Evolutionary conservation across 2,888 invertebrate genomes (phyloP).

Genomic region (Rhogogaster chlorosoma): DNA sequence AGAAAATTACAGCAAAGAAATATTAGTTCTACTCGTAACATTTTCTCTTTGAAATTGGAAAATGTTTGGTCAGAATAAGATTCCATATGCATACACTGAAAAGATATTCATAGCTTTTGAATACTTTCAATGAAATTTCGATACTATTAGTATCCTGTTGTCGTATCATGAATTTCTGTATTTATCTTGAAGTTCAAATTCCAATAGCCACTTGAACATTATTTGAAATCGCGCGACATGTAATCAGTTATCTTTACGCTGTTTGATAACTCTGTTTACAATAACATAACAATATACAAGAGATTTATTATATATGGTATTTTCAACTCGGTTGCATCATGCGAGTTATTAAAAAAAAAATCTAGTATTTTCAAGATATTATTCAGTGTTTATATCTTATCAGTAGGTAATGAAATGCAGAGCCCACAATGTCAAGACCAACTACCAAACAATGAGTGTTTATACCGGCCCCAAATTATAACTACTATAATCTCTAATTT

Average conservation of each 20-base stretch:
- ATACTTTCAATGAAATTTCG: not conserved
- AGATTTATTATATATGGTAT: not conserved
- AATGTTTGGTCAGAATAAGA: not conserved
- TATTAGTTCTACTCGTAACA: not conserved
- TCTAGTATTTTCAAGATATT: too few species aligned
- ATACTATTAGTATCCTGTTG: not conserved
- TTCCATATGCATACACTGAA: not conserved
- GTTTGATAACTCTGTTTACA: not conserved
- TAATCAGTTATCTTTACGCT: not conserved
- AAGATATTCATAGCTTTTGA: not conserved
- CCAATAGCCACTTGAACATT: not conserved
- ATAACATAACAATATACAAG: conserved; percentile 4
- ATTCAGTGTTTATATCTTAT: not conserved
- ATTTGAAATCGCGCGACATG: not conserved
- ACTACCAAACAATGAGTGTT: not conserved
- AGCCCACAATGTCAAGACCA: not conserved
- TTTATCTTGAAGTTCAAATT: conserved; percentile 4
- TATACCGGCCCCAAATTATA: too few species aligned
- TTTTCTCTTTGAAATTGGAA: not conserved
- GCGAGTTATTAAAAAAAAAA: not conserved
- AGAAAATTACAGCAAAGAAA: not conserved
- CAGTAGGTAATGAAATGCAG: not conserved
- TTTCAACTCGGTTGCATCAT: not conserved
- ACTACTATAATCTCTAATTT: too few species aligned
- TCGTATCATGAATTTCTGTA: not conserved